Base-by-base conservation (phyloP, 2,888 invertebrate species). In the Orchestes rusci region DNA sequence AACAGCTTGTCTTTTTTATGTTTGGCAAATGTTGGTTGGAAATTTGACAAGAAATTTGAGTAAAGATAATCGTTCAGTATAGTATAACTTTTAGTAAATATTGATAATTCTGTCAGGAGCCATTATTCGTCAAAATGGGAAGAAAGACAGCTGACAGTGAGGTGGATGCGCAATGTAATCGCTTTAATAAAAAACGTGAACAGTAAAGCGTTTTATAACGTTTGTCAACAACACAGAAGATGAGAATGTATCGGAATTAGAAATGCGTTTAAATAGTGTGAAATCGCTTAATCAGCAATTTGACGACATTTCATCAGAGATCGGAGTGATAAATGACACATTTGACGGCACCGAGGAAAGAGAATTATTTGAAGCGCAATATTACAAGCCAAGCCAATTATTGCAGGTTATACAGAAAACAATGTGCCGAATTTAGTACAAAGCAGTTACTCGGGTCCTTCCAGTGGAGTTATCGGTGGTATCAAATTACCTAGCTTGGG, bases 401-500 rank as follows among this genome's bases (percentile, higher is more conserved):
- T 10, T 23, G 23, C 5, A 23, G 10, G 23, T 23, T 7, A 23
- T 23, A 23, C n/a, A n/a, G n/a, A n/a, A n/a, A n/a, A n/a, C n/a
- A n/a, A n/a, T n/a, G n/a, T n/a, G n/a, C n/a, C n/a, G n/a, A n/a
- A n/a, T n/a, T n/a, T n/a, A n/a, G n/a, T n/a, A n/a, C n/a, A n/a
- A n/a, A n/a, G n/a, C n/a, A 23, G 23, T 10, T 5, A 23, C 10
- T 23, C 10, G 10, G 23, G 23, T 23, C 5, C 23, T 23, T 23
- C 23, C 10, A 10, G 23, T 5, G 23, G 23, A 23, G 23, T 23
- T 23, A 10, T 10, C 10, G 23, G 19, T 28, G 12, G 16, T 12
- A 16, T 28, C 8, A 37, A 16, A 37, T 28, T 37, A 15, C 37
- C 37, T n/a, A 37, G 12, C 16, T 16, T 37, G 16, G 28, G 28